Conservation (phyloP, 2,113 vertebrate species). For the Cyphomyrus plagiostoma region DNA sequence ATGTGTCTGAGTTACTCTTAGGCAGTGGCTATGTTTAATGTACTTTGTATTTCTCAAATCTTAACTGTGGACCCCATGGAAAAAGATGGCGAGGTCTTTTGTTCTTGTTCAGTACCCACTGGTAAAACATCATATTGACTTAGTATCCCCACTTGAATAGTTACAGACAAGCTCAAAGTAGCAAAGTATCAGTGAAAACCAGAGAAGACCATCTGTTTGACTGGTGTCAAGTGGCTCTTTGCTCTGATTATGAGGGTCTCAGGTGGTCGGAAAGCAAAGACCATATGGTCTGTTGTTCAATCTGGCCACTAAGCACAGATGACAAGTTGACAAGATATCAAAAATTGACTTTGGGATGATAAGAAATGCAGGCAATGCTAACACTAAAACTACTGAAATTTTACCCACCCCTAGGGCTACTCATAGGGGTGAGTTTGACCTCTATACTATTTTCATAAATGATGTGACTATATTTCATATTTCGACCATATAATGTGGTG, state of each 20-base stretch:
- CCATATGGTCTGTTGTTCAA: conserved; percentile 63
- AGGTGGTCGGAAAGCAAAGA: conserved; percentile 55
- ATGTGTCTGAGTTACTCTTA: conserved; percentile 31
- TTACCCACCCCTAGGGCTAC: background rate
- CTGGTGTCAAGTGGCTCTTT: conserved; percentile 69
- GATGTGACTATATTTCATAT: background rate
- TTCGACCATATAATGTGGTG: background rate
- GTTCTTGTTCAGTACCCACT: conserved; percentile 62
- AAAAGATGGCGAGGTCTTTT: conserved; percentile 43
- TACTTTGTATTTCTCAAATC: background rate
- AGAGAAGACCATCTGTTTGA: conserved; percentile 65
- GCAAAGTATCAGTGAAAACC: background rate
- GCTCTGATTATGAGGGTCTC: conserved; percentile 66
- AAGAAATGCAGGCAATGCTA: background rate
- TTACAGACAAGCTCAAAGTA: conserved; percentile 24
- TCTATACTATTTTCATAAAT: background rate
- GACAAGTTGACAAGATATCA: background rate
- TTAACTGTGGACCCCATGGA: conserved; percentile 37
- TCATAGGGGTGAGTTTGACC: background rate
- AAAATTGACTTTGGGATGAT: background rate
- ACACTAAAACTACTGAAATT: background rate
- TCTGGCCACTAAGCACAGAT: conserved; percentile 45
- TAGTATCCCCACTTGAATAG: conserved; percentile 48
- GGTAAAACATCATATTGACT: conserved; percentile 59
- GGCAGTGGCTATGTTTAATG: background rate